Evolutionary conservation across 2,113 vertebrate species (phyloP).

Genomic region (Lipophrys pholis): DNA sequence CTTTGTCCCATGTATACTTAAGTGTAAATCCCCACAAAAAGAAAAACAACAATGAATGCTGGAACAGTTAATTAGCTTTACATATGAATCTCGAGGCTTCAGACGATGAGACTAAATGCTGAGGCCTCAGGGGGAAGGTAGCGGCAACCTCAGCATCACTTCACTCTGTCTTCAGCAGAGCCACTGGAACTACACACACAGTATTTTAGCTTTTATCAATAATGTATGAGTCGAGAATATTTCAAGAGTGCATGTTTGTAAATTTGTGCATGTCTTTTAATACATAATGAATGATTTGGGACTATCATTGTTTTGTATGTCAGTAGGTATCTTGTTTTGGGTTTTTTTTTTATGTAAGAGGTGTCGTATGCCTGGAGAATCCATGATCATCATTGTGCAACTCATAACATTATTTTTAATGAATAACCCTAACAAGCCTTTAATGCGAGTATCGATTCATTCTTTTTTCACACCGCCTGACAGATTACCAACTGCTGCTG

Average conservation of each 20-base stretch:
- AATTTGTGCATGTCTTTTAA: conserved; percentile 56
- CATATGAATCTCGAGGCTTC: conserved; percentile 33
- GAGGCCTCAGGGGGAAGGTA: conserved; percentile 10
- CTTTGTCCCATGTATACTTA: conserved; percentile 11
- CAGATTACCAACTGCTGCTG: conserved; percentile 19
- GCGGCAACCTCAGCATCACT: conserved; percentile 53
- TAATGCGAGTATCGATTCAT: conserved; percentile 36
- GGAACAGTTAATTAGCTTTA: conserved; percentile 38
- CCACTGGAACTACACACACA: conserved; percentile 34
- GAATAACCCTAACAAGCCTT: conserved; percentile 22
- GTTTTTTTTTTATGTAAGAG: background rate
- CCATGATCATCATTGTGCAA: conserved; percentile 13
- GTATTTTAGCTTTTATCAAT: conserved; percentile 59
- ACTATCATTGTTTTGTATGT: conserved; percentile 44
- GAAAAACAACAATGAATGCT: conserved; percentile 36
- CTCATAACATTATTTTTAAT: background rate
- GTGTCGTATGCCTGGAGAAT: conserved; percentile 12
- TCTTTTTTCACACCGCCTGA: background rate
- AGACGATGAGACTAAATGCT: conserved; percentile 47
- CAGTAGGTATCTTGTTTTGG: conserved; percentile 23
- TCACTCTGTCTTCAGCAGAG: conserved; percentile 36
- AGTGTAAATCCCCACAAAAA: conserved; percentile 34
- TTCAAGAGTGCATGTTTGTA: conserved; percentile 53
- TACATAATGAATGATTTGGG: conserved; percentile 69
- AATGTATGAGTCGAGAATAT: conserved; percentile 63